These are phyloP conservation scores for Conops quadrifasciatus DNA, from an alignment of 2,888 invertebrate genomes.

Conservation along the genomic window DNA sequence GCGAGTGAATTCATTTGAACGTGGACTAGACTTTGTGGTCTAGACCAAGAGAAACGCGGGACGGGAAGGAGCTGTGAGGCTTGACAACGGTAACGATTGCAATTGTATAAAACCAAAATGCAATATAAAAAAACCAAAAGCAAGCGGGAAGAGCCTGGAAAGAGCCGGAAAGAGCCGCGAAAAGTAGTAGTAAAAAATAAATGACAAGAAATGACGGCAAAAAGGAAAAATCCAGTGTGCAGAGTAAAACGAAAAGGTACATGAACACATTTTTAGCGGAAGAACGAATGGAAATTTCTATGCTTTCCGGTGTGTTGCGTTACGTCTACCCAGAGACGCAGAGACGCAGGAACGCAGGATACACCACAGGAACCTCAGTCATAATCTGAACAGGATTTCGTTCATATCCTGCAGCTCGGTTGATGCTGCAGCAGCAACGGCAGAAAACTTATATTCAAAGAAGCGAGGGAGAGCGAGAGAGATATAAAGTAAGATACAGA, in stretches of 20 bases:
- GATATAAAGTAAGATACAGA: not conserved
- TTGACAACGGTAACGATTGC: not conserved
- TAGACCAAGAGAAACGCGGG: not conserved
- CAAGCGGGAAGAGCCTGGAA: too few species aligned
- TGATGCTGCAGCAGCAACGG: not conserved
- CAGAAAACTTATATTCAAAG: not conserved
- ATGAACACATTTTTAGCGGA: not conserved
- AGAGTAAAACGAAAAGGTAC: not conserved
- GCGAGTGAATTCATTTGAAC: not conserved
- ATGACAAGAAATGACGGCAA: not conserved
- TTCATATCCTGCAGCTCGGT: constrained; percentile 8
- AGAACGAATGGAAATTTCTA: constrained; percentile 10
- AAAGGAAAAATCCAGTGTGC: not conserved
- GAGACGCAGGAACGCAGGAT: too few species aligned
- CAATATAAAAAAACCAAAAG: too few species aligned
- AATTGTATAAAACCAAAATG: not conserved
- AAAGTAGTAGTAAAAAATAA: too few species aligned
- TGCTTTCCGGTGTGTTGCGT: constrained; percentile 8
- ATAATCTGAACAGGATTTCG: constrained; percentile 9
- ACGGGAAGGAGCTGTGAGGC: not conserved
- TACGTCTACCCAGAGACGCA: not conserved
- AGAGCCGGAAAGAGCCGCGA: too few species aligned
- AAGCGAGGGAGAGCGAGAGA: too few species aligned
- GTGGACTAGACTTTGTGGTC: not conserved
- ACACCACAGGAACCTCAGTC: not conserved